phyloP scores from a whole-genome alignment of 2,113 vertebrate genomes.

The Pionites leucogaster region DNA sequence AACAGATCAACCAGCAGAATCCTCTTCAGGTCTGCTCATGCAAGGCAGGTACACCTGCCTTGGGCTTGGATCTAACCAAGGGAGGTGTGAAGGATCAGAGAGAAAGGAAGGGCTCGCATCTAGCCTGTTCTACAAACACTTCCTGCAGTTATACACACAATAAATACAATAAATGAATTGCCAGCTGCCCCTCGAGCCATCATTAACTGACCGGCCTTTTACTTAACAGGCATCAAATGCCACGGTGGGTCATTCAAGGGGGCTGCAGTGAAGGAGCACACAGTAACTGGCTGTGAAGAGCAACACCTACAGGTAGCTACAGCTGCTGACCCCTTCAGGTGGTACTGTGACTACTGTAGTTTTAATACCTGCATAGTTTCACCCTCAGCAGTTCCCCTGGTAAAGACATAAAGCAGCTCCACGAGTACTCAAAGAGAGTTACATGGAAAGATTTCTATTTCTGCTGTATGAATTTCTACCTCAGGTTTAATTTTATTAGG shows the following conservation, averaged over 20 bases:
- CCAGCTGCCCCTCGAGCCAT: neutral
- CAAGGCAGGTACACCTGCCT: neutral
- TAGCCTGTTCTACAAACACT: neutral
- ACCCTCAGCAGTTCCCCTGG: neutral
- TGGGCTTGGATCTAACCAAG: neutral
- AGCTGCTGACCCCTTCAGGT: constrained; percentile 25
- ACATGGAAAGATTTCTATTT: neutral
- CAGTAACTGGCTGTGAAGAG: neutral
- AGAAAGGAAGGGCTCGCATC: neutral
- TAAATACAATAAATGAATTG: neutral
- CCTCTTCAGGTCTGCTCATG: neutral
- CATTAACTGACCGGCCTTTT: neutral
- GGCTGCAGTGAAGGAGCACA: neutral
- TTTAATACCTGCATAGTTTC: constrained; percentile 16
- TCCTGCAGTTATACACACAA: neutral
- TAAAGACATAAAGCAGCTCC: neutral
- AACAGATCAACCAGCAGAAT: neutral
- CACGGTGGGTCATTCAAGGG: neutral
- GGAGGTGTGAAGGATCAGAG: neutral
- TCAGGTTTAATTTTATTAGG: neutral
- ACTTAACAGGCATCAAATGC: neutral
- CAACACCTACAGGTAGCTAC: neutral
- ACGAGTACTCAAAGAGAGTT: neutral
- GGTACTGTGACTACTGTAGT: neutral
- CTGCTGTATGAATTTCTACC: neutral